Evolutionary conservation across 2,797 vertebrate genomes (phyloP), one percentile per base, ranked within the genome.

Genomic region (Falco berigora): DNA sequence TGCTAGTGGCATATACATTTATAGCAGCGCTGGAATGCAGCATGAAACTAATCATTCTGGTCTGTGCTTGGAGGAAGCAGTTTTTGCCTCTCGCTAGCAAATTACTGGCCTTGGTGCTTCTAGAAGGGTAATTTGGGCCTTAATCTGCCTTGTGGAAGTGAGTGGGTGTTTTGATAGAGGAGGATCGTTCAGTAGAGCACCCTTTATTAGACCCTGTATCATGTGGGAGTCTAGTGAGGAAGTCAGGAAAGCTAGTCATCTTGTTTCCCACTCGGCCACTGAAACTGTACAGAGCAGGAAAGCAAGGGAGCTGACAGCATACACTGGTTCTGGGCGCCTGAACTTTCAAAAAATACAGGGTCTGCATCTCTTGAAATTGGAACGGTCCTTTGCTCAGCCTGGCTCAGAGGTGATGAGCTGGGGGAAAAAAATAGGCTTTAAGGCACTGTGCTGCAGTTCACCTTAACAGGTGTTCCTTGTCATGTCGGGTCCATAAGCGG

Each of bases 11-110:
- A 49, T 80, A 47, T 49, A 30, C 85, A 12, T 93, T 96, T 94
- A 80, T 59, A 91, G 88, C 86, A 66, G 46, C 58, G 19, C 42
- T 95, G 97, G 92, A 97, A 97, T 96, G 92, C 85, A 78, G 74
- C 42, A 8, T 73, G 83, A 85, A 90, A 92, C 90, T 97, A 8
- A 67, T 82, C 24, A 27, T 72, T 76, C 72, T 40, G 38, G 72
- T 40, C 92, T 90, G 62, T 55, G 93, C 94, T 89, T 85, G 49
- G 84, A 92, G 75, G 86, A 81, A 40, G 42, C 46, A 76, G 34
- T 22, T 95, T 80, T 49, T n/a, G 68, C 71, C n/a, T 87, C 86
- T 81, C 73, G 36, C 63, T 94, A 88, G 89, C 84, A 89, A 79
- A 30, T 88, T 38, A 55, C 71, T 77, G 66, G 47, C 47, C 55